Conservation (phyloP, 2,113 vertebrate species). For the Tylochromis polylepis region DNA sequence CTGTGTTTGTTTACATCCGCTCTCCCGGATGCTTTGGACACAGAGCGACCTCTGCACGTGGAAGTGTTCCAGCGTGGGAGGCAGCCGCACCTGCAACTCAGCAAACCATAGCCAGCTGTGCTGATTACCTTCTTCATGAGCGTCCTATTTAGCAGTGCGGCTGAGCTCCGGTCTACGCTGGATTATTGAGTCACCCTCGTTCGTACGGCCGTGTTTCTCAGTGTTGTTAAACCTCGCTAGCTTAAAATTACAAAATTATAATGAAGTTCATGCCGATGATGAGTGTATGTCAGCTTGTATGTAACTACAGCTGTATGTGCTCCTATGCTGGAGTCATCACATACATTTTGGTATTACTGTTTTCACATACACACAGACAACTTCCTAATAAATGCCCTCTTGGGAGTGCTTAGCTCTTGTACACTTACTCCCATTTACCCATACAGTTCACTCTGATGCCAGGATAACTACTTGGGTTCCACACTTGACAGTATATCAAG, state of each 20-base stretch:
- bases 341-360: not conserved
- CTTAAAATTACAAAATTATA: too few relatives aligned
- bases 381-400: not conserved
- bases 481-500: not conserved
- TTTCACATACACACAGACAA: not conserved
- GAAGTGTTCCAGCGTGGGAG: not conserved
- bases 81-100: not conserved
- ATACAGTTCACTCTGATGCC: not conserved
- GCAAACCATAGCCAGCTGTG: not conserved
- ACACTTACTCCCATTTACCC: slow-evolving; percentile 3
- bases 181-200: not conserved
- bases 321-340: slow-evolving; percentile 1
- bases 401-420: not conserved
- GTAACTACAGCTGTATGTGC: not conserved
- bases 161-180: not conserved
- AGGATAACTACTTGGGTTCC: not conserved
- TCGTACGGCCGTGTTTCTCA: not conserved
- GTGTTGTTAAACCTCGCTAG: not conserved
- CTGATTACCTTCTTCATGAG: not conserved
- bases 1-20: too few relatives aligned
- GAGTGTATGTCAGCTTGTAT: not conserved
- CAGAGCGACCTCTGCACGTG: not conserved
- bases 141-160: not conserved
- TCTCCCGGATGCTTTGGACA: too few relatives aligned
- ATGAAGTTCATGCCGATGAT: too few relatives aligned